Evolutionary conservation across 1,140 invertebrate species (phyloP).

Genomic region (Portunus trituberculatus): DNA sequence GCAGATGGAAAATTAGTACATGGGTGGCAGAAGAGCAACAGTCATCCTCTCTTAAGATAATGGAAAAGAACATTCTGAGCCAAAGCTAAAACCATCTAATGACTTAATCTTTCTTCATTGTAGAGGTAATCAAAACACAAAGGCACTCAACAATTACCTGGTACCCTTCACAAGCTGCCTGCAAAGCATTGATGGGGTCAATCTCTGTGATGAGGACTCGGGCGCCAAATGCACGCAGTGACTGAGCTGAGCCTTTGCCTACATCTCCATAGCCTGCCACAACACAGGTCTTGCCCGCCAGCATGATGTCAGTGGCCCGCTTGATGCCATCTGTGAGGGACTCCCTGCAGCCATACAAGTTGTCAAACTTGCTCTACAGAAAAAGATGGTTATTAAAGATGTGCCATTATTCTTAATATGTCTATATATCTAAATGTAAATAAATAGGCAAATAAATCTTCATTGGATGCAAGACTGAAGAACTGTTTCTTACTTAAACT

Average conservation of each 20-base stretch:
- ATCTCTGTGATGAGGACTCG: slow-evolving; percentile 98
- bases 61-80: no score
- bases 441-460: not conserved
- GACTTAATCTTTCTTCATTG: no score
- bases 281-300: slow-evolving; percentile 98
- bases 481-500: no score
- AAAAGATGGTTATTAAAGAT: not conserved
- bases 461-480: no score
- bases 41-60: no score
- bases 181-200: slow-evolving; percentile 99
- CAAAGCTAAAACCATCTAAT: no score
- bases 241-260: slow-evolving; percentile 98
- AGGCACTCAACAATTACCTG: slow-evolving; percentile 82
- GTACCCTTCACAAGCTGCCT: slow-evolving; percentile 99
- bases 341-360: slow-evolving; percentile 98
- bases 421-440: not conserved
- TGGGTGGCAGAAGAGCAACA: no score
- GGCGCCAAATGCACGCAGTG: slow-evolving; percentile 95
- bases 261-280: slow-evolving; percentile 99
- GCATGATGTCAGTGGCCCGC: slow-evolving; percentile 98
- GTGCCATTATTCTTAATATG: not conserved
- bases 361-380: slow-evolving; percentile 98
- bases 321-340: slow-evolving; percentile 99
- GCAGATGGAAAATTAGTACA: not conserved
- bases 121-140: no score